Evolutionary conservation across 2,888 invertebrate species (phyloP).

Genomic region (Apeira syringaria): DNA sequence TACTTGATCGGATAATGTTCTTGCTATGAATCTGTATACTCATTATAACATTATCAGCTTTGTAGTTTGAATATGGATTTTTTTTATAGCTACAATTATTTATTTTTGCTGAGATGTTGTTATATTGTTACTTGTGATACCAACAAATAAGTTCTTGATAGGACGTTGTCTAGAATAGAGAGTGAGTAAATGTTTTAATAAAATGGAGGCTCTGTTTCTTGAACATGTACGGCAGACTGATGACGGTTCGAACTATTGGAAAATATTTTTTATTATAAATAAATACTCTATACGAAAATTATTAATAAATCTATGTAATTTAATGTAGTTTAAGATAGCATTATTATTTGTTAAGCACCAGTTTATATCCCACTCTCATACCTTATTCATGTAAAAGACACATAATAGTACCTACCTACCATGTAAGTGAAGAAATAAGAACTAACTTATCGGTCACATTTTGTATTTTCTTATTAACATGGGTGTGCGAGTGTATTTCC

Average conservation of each 20-base stretch:
- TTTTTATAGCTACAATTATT: too few relatives aligned
- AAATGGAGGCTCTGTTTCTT: conserved; percentile 1
- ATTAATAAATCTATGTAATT: conserved; percentile 17
- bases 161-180: conserved; percentile 7
- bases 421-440: conserved; percentile 3
- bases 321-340: conserved; percentile 14
- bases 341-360: conserved; percentile 44
- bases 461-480: conserved; percentile 7
- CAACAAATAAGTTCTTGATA: conserved; percentile 14
- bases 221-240: conserved; percentile 10
- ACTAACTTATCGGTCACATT: conserved; percentile 8
- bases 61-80: too few relatives aligned
- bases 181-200: not conserved
- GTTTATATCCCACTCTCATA: conserved; percentile 54
- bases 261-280: too few relatives aligned
- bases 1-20: too few relatives aligned
- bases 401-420: conserved; percentile 16
- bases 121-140: too few relatives aligned
- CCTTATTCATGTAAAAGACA: conserved; percentile 45
- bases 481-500: too few relatives aligned
- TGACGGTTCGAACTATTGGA: conserved; percentile 3
- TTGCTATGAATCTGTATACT: too few relatives aligned
- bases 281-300: conserved; percentile 16
- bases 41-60: too few relatives aligned
- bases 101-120: conserved; percentile 49